Evolutionary conservation across 2,888 invertebrate genomes (phyloP).

Genomic region (Aphidoletes aphidimyza): DNA sequence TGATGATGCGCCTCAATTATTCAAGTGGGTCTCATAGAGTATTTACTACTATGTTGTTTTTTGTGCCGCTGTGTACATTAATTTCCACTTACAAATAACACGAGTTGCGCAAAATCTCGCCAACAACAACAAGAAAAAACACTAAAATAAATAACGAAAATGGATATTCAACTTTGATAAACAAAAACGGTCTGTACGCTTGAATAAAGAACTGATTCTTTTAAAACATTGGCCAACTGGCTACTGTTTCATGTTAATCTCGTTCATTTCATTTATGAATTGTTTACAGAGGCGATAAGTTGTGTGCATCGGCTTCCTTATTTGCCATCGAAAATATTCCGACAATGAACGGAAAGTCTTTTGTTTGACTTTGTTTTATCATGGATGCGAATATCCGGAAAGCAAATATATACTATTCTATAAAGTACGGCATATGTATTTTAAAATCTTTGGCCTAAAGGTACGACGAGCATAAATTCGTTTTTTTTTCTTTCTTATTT

Average conservation of each 20-base stretch:
- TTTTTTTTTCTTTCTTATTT: background rate
- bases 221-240: too few species aligned
- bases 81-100: background rate
- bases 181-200: too few species aligned
- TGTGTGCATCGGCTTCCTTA: background rate
- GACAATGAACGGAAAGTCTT: background rate
- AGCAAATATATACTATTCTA: background rate
- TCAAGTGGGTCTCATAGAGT: background rate
- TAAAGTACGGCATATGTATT: slow-evolving; percentile 24
- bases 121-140: too few species aligned
- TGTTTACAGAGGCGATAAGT: background rate
- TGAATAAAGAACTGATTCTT: too few species aligned
- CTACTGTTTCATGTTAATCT: too few species aligned
- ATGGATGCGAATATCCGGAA: background rate
- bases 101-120: background rate
- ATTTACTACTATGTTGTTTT: background rate
- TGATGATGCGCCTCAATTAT: background rate
- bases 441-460: background rate
- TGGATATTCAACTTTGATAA: too few species aligned
- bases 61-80: background rate
- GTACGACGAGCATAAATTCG: background rate
- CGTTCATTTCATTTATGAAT: slow-evolving; percentile 3
- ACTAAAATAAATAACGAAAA: too few species aligned
- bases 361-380: background rate
- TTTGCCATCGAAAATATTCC: background rate